Evolutionary conservation across 2,797 vertebrate species (phyloP).

Genomic region (Remorina albescens): DNA sequence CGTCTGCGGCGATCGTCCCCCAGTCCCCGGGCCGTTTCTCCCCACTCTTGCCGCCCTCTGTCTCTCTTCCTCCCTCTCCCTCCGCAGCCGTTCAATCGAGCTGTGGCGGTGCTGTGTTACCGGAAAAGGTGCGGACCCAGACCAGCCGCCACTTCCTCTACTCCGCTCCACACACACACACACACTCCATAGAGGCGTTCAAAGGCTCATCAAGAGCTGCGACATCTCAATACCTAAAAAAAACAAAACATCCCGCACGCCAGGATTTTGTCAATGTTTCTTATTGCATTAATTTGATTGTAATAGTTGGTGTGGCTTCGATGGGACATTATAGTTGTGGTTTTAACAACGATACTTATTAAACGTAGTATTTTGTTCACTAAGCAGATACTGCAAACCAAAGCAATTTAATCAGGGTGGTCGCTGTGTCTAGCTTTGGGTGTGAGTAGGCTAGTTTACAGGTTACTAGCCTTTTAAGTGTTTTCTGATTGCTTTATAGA

Average conservation of each 20-base stretch:
- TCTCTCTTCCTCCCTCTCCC: slow-evolving; percentile 55
- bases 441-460: not conserved
- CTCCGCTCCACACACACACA: slow-evolving; percentile 58
- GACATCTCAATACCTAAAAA: slow-evolving; percentile 7
- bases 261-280: not conserved
- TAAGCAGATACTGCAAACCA: too few relatives aligned
- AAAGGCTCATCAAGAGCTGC: slow-evolving; percentile 4
- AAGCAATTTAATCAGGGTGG: too few relatives aligned
- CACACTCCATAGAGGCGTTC: slow-evolving; percentile 67
- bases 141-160: slow-evolving; percentile 88
- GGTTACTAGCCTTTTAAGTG: not conserved
- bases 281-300: too few relatives aligned
- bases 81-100: slow-evolving; percentile 62
- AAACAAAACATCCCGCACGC: rapidly evolving
- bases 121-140: slow-evolving; percentile 90
- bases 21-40: slow-evolving; percentile 74
- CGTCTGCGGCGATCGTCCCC: slow-evolving; percentile 66
- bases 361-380: too few relatives aligned
- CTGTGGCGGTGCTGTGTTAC: slow-evolving; percentile 83
- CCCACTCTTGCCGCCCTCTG: slow-evolving; percentile 76
- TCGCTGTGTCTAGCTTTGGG: too few relatives aligned
- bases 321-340: not conserved
- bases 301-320: not conserved
- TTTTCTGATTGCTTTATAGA: not conserved
- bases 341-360: not conserved